phyloP scores from a whole-genome alignment of 2,888 invertebrate species.

The Trissolcus japonicus region DNA sequence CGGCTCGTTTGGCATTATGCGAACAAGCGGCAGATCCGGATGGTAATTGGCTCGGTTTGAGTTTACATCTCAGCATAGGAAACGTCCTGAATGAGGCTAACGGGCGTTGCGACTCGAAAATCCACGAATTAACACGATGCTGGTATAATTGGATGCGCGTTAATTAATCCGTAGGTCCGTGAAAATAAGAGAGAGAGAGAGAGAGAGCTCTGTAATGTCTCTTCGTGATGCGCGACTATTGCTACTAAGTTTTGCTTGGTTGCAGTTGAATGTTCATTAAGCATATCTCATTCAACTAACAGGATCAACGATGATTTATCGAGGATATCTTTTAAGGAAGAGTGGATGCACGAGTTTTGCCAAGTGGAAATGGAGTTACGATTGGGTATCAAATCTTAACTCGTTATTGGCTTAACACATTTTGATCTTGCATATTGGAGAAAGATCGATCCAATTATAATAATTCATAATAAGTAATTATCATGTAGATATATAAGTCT shows the following conservation, averaged over 20 bases:
- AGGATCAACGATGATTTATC: conserved; percentile 24
- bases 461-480: too few relatives aligned
- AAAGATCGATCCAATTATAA: too few relatives aligned
- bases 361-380: not conserved
- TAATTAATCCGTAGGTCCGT: conserved; percentile 31
- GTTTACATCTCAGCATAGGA: conserved; percentile 46
- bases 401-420: too few relatives aligned
- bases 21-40: conserved; percentile 39
- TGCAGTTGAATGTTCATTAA: conserved; percentile 21
- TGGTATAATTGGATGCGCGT: conserved; percentile 31
- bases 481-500: too few relatives aligned
- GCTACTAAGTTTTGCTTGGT: conserved; percentile 20
- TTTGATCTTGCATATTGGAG: too few relatives aligned
- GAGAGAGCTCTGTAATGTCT: not conserved
- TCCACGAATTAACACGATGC: conserved; percentile 26
- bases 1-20: conserved; percentile 49
- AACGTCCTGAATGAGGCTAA: conserved; percentile 24
- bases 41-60: conserved; percentile 53
- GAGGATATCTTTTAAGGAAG: conserved; percentile 10
- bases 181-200: conserved; percentile 9
- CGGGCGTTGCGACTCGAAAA: conserved; percentile 26
- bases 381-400: too few relatives aligned
- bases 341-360: conserved; percentile 2
- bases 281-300: conserved; percentile 9
- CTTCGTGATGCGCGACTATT: conserved; percentile 14